phyloP scores from a whole-genome alignment of 2,113 vertebrate genomes.

The Orthochromis malagaraziensis region DNA sequence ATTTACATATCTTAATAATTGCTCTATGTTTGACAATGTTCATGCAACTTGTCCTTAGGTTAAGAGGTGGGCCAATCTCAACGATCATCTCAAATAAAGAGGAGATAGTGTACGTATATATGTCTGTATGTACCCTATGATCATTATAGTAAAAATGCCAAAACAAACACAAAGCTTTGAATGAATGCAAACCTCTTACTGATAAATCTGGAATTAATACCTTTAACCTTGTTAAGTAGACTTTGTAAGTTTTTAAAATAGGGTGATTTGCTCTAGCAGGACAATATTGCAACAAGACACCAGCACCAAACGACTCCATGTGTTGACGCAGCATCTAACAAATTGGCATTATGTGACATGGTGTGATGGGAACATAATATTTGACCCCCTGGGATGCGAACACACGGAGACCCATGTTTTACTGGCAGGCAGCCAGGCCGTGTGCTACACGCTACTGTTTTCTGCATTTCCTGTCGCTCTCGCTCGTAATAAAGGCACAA shows the following conservation, averaged over 20 bases:
- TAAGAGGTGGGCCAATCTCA: neutral
- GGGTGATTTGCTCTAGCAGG: neutral
- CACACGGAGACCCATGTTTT: neutral
- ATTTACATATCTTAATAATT: neutral
- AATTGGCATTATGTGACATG: neutral
- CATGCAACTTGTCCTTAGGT: neutral
- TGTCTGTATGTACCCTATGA: neutral
- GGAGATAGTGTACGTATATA: fast-evolving
- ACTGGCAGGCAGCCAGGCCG: neutral
- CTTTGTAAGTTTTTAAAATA: neutral
- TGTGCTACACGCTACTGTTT: neutral
- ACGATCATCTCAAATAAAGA: neutral
- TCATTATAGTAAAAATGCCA: neutral
- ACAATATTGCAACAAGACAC: neutral
- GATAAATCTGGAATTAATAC: neutral
- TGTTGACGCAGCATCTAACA: neutral
- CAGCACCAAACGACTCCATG: neutral
- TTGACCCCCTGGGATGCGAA: neutral
- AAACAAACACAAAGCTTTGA: neutral
- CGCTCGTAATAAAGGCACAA: neutral
- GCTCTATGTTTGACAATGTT: neutral
- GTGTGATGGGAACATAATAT: neutral
- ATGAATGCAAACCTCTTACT: neutral
- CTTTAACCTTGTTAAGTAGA: neutral
- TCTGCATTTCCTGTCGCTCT: neutral